Conservation (phyloP, 2,113 vertebrate genomes). For the Siphamia tubifer region DNA sequence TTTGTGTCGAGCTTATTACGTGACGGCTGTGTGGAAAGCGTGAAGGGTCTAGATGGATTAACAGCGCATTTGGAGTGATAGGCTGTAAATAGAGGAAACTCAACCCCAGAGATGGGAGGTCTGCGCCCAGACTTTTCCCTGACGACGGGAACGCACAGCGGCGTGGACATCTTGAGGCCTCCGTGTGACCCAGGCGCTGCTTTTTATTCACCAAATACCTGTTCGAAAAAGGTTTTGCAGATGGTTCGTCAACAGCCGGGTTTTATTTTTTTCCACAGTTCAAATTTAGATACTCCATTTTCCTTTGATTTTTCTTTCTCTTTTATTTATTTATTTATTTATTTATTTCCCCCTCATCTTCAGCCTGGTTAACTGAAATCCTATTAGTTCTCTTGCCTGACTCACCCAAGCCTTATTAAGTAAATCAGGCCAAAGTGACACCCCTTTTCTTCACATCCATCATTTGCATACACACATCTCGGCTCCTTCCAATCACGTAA, state of each 20-base stretch:
- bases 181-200: neutral
- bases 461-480: conserved; percentile 21
- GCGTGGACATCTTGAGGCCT: neutral
- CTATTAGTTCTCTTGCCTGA: conserved; percentile 34
- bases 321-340: too few species aligned
- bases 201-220: neutral
- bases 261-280: conserved; percentile 7
- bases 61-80: conserved; percentile 15
- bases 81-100: neutral
- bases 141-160: neutral
- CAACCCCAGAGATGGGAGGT: neutral
- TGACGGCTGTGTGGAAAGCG: conserved; percentile 3
- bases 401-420: conserved; percentile 50
- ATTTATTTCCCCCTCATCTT: neutral
- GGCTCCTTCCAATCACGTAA: too few species aligned
- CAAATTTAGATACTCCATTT: conserved; percentile 46
- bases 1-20: conserved; percentile 2
- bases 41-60: conserved; percentile 5
- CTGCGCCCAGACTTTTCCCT: neutral
- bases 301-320: conserved; percentile 22
- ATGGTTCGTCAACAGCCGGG: neutral
- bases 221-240: neutral
- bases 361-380: conserved; percentile 30
- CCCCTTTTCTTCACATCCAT: neutral
- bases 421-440: conserved; percentile 50